Percentiles rank a stretch among this genome's conserved stretches.
Conservation (phyloP, 53 echinoderm and acorn worm genomes). For the Crossaster papposus region DNA sequence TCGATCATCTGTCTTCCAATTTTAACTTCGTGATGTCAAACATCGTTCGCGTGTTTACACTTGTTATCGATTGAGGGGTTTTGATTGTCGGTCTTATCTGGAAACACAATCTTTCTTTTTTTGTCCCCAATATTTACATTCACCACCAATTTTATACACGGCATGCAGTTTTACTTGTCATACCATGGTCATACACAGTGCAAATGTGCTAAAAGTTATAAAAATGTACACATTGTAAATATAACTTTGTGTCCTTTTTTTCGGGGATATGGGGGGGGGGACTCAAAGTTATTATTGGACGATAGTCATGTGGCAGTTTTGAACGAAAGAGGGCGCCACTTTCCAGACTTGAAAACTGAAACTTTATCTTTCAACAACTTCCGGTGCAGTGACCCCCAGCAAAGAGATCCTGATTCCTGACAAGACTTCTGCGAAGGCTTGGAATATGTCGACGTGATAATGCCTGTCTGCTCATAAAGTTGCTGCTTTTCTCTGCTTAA, state of each 20-base stretch:
- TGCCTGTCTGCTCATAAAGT: background rate
- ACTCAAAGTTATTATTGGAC: background rate
- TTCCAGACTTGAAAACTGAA: conserved; percentile 46
- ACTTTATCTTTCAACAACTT: conserved; percentile 24
- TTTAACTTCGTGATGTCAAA: conserved; percentile 10
- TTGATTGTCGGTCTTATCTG: conserved; percentile 3
- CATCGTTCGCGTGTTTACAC: conserved; percentile 46
- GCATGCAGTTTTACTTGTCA: too few species aligned
- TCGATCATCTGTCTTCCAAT: background rate
- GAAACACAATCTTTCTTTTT: background rate
- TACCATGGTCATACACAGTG: too few species aligned
- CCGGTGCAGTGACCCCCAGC: conserved; percentile 26
- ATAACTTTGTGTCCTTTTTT: background rate
- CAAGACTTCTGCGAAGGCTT: background rate
- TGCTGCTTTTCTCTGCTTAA: background rate
- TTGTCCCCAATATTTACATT: conserved; percentile 36
- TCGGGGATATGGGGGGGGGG: too few species aligned
- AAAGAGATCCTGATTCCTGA: background rate
- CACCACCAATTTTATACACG: too few species aligned
- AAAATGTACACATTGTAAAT: too few species aligned
- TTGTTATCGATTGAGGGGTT: conserved; percentile 31
- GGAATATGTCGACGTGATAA: background rate
- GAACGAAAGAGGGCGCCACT: conserved; percentile 51
- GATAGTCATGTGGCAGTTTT: background rate
- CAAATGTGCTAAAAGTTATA: too few species aligned